Base-by-base conservation (phyloP, 2,888 invertebrate genomes). In the Mantis religiosa region DNA sequence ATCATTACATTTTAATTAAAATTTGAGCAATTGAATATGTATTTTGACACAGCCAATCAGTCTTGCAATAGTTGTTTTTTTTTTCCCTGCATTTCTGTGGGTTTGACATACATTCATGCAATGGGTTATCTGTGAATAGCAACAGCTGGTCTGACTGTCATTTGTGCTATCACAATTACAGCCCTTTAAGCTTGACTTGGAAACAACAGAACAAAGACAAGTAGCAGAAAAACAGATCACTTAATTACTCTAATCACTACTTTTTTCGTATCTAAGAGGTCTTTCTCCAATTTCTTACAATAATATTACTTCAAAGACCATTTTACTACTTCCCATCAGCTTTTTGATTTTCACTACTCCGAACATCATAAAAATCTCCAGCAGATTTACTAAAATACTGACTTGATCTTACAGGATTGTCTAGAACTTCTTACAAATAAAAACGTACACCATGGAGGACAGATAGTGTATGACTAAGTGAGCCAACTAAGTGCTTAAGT, bases 1-100 rank as follows among this genome's bases (percentile, higher is more conserved):
- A 41, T 82, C 81, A 87, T 82, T 34, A 82, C 30, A 87, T 30
- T 34, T 82, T 82, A 28, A 82, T n/a, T 87, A 82, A 87, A 89
- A 87, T 84, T 89, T 89, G 89, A 89, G 89, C 89, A 89, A 89
- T 86, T 87, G 54, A 86, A 83, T 84, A 71, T 87, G 87, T 87
- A 34, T 82, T 71, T 88, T 89, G 85, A 88, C 88, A 88, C 88
- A 88, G 89, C 88, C 88, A 87, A 86, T 89, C 89, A 89, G 89
- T 89, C 89, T 89, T 89, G 88, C 27, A 81, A 85, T 88, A 87
- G 41, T 30, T 71, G 30, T 30, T 71, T 71, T 54, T 54, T 71
- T 41, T 41, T 2, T 1, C 41, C 54, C 54, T 71, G 54, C 54
- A 71, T 71, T 54, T 71, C 20, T 71, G 20, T 71, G 54, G 54